Conservation (phyloP, 2,888 invertebrate genomes). For the Phengaris arion region DNA sequence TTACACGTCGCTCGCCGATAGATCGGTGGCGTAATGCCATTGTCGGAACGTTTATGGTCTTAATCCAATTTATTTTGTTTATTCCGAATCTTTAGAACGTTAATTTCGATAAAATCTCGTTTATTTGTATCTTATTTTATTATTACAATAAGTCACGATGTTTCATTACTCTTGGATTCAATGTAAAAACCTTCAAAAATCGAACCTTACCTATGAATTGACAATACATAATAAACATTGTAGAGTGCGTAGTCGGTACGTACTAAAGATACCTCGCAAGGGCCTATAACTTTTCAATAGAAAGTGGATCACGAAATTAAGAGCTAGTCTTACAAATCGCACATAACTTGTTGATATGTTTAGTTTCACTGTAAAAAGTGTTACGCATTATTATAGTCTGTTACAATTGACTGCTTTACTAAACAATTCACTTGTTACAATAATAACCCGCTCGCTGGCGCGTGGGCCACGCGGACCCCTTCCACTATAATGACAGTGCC, state of each 20-base stretch:
- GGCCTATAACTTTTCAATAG: neutral
- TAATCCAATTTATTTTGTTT: constrained; percentile 15
- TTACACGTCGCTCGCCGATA: neutral
- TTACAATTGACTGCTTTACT: neutral
- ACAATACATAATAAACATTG: too few relatives aligned
- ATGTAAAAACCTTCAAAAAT: neutral
- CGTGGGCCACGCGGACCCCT: neutral
- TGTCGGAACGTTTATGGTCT: neutral
- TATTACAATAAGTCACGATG: neutral
- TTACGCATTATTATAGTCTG: too few relatives aligned
- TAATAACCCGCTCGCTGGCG: neutral
- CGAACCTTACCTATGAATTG: too few relatives aligned
- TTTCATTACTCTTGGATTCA: neutral
- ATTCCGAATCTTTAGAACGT: neutral
- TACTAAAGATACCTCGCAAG: neutral
- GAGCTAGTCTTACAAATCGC: neutral
- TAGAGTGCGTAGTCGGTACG: too few relatives aligned
- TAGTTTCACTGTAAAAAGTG: too few relatives aligned
- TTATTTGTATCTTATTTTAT: neutral
- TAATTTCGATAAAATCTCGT: neutral
- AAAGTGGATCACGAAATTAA: neutral
- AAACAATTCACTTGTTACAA: neutral
- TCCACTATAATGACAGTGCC: neutral
- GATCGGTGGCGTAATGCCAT: constrained; percentile 13
- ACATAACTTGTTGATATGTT: too few relatives aligned